These are phyloP conservation scores for Spilosoma lubricipeda DNA, from an alignment of 2,888 invertebrate species.

Conservation along the genomic window DNA sequence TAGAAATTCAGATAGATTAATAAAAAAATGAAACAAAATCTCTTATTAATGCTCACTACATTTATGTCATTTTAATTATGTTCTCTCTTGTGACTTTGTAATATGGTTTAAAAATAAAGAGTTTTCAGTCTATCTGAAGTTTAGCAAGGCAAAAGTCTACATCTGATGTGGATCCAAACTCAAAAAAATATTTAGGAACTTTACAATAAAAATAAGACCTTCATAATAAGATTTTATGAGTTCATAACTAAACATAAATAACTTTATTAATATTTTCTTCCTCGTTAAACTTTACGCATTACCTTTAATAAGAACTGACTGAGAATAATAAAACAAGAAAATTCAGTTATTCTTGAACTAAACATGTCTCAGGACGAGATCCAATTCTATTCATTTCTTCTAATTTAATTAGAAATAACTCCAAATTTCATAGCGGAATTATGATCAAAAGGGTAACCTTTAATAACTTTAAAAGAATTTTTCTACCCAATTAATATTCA, in stretches of 20 bases:
- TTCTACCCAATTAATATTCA: conserved; percentile 28
- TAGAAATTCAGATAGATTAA: no score
- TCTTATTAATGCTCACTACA: no score
- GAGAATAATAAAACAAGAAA: no score
- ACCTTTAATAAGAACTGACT: background rate
- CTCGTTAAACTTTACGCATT: background rate
- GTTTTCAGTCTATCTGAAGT: no score
- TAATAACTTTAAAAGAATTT: conserved; percentile 15
- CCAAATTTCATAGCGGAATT: background rate
- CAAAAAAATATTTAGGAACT: background rate
- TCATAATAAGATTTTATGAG: background rate
- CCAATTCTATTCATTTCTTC: background rate
- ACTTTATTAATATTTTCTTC: background rate
- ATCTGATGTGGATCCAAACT: background rate
- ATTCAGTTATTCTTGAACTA: background rate
- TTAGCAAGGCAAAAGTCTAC: background rate
- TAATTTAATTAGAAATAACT: background rate
- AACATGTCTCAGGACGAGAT: background rate
- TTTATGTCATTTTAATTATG: no score
- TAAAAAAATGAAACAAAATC: no score
- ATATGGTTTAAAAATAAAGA: no score
- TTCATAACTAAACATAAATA: background rate
- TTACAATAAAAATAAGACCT: background rate
- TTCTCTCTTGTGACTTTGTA: no score
- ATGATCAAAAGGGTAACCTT: conserved; percentile 19